A percentile compares a stretch with the other conserved stretches of the same genome.
phyloP scores from a whole-genome alignment of 2,888 invertebrate genomes.

The Julus scandinavius region DNA sequence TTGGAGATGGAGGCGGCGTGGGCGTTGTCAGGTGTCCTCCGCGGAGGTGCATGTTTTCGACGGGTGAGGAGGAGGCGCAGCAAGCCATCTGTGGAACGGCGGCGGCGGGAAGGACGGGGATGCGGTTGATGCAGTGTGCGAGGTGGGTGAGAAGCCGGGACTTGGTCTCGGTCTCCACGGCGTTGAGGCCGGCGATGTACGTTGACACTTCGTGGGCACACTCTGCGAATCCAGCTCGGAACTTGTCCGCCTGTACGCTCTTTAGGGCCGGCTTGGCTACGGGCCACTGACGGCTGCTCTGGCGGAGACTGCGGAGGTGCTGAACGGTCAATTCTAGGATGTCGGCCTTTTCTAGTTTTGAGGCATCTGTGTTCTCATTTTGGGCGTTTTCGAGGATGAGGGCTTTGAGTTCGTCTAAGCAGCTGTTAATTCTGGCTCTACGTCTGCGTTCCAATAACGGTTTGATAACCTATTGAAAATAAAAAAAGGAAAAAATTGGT shows the following conservation, averaged over 20 bases:
- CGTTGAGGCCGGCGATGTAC: slow-evolving; percentile 61
- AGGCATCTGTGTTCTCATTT: slow-evolving; percentile 56
- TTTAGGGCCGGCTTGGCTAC: not conserved
- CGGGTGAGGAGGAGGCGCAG: not conserved
- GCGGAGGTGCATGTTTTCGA: slow-evolving; percentile 54
- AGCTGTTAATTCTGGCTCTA: slow-evolving; percentile 55
- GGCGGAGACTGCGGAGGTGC: slow-evolving; percentile 52
- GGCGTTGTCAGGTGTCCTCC: slow-evolving; percentile 35
- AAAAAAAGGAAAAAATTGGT: slow-evolving; percentile 1
- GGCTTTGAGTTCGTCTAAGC: slow-evolving; percentile 55
- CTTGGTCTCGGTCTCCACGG: slow-evolving; percentile 61
- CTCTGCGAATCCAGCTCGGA: slow-evolving; percentile 63
- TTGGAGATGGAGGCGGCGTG: slow-evolving; percentile 55
- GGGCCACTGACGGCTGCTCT: slow-evolving; percentile 39
- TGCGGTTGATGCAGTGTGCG: slow-evolving; percentile 59
- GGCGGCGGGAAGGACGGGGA: slow-evolving; percentile 31
- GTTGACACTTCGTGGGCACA: slow-evolving; percentile 63
- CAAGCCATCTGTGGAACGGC: not conserved
- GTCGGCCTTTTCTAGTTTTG: slow-evolving; percentile 56
- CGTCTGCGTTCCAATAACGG: slow-evolving; percentile 56
- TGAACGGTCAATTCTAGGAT: slow-evolving; percentile 56
- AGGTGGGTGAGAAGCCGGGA: slow-evolving; percentile 62
- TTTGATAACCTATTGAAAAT: slow-evolving; percentile 54
- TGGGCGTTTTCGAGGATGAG: slow-evolving; percentile 55
- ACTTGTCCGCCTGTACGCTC: slow-evolving; percentile 59